phyloP scores from a whole-genome alignment of 2,888 invertebrate genomes.

The Noctua pronuba region DNA sequence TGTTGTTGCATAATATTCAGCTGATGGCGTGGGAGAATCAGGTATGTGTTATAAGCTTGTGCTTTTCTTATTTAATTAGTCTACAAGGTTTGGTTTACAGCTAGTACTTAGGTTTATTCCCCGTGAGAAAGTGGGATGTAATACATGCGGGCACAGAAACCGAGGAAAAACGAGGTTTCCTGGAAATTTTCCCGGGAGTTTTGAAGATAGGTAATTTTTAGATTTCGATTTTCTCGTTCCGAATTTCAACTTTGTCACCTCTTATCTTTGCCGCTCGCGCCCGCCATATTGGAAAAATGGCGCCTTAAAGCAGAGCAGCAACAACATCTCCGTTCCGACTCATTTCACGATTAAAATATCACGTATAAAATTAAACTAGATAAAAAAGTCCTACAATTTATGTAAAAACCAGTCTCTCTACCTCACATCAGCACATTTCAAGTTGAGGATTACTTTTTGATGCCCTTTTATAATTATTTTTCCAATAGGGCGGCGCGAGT shows the following conservation, averaged over 20 bases:
- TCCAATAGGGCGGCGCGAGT: too few relatives aligned
- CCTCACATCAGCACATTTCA: too few relatives aligned
- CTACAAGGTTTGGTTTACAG: neutral
- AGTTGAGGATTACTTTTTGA: too few relatives aligned
- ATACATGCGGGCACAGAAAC: neutral
- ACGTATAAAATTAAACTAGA: too few relatives aligned
- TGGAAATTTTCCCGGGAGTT: too few relatives aligned
- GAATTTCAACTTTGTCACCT: neutral
- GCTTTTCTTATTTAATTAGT: neutral
- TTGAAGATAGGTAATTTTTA: too few relatives aligned
- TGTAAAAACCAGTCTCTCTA: too few relatives aligned
- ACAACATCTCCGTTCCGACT: neutral
- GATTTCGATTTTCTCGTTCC: neutral
- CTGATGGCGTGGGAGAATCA: conserved; percentile 90
- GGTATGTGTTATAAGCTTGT: conserved; percentile 67
- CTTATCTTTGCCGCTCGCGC: neutral
- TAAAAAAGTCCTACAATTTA: too few relatives aligned
- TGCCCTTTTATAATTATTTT: too few relatives aligned
- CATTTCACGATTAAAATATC: too few relatives aligned
- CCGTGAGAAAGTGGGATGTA: neutral
- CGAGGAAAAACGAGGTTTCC: neutral
- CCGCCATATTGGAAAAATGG: neutral
- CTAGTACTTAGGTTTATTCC: too few relatives aligned
- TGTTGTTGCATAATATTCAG: conserved; percentile 90
- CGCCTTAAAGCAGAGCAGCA: neutral